Percentiles rank a stretch among this genome's conserved stretches.
These are phyloP conservation scores for Bujurquina vittata DNA, from an alignment of 2,113 vertebrate genomes.

Conservation along the genomic window DNA sequence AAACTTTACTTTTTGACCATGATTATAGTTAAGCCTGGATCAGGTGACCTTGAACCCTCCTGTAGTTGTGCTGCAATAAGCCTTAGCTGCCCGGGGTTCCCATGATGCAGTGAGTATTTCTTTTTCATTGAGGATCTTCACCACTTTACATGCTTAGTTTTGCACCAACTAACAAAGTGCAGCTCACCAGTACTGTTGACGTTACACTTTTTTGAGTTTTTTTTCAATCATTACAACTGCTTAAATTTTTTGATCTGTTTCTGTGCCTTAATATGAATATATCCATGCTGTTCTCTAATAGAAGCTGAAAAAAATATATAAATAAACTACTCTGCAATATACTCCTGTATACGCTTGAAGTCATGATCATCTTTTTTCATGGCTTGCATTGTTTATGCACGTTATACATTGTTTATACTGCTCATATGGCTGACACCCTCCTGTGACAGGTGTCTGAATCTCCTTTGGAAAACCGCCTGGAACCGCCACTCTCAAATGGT, in stretches of 20 bases:
- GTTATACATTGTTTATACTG: not conserved
- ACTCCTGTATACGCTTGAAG: not conserved
- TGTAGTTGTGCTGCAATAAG: too few relatives aligned
- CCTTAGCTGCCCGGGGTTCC: too few relatives aligned
- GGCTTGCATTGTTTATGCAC: not conserved
- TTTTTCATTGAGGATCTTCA: too few relatives aligned
- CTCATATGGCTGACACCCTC: conserved; percentile 7
- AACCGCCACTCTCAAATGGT: conserved; percentile 13
- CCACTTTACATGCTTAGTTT: not conserved
- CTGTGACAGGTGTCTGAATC: conserved; percentile 1
- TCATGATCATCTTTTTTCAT: not conserved
- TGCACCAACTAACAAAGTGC: not conserved
- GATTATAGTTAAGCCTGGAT: too few relatives aligned
- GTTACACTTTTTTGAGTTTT: not conserved
- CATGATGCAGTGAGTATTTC: too few relatives aligned
- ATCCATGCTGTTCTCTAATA: not conserved
- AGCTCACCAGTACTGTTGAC: not conserved
- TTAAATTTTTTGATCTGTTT: not conserved
- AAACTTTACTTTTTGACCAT: too few relatives aligned
- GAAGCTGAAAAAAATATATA: not conserved
- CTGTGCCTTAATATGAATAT: not conserved
- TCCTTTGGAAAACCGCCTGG: conserved; percentile 1
- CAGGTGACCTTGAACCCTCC: too few relatives aligned
- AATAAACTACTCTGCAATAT: not conserved
- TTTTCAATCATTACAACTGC: not conserved